Evolutionary conservation across 2,888 invertebrate genomes (phyloP).

Genomic region (Drosophila hamatofila): DNA sequence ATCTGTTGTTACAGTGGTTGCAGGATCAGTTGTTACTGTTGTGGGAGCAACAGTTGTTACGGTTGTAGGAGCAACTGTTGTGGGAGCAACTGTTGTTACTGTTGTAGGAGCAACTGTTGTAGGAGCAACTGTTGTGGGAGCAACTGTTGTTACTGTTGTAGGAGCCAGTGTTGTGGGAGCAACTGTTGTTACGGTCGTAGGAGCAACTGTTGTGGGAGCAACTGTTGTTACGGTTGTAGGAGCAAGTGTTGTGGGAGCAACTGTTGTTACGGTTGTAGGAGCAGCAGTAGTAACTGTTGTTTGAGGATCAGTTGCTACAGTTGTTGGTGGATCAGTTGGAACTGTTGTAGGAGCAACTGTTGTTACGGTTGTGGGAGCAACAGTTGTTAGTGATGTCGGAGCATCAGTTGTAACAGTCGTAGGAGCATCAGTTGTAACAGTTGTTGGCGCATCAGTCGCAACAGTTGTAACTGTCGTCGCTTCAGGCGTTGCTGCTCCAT

Average conservation of each 20-base stretch:
- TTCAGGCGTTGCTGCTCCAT: not conserved
- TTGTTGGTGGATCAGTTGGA: not conserved
- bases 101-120: too few relatives aligned
- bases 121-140: too few relatives aligned
- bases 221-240: not conserved
- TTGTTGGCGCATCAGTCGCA: not conserved
- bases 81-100: too few relatives aligned
- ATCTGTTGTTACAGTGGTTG: too few relatives aligned
- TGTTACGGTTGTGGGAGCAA: not conserved
- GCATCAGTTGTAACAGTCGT: not conserved
- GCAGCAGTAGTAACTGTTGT: not conserved
- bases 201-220: not conserved
- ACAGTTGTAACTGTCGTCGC: not conserved
- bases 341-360: not conserved
- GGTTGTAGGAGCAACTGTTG: not conserved
- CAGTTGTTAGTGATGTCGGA: not conserved
- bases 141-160: too few relatives aligned
- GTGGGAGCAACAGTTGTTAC: too few relatives aligned
- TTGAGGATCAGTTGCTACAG: not conserved
- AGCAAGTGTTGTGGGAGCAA: not conserved
- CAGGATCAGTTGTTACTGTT: too few relatives aligned
- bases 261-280: not conserved
- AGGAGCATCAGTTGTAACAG: not conserved
- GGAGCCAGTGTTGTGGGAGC: too few relatives aligned
- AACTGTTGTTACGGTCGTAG: too few relatives aligned